Conservation (phyloP, 1,140 invertebrate species). For the Pemphigus obesinymphae region DNA sequence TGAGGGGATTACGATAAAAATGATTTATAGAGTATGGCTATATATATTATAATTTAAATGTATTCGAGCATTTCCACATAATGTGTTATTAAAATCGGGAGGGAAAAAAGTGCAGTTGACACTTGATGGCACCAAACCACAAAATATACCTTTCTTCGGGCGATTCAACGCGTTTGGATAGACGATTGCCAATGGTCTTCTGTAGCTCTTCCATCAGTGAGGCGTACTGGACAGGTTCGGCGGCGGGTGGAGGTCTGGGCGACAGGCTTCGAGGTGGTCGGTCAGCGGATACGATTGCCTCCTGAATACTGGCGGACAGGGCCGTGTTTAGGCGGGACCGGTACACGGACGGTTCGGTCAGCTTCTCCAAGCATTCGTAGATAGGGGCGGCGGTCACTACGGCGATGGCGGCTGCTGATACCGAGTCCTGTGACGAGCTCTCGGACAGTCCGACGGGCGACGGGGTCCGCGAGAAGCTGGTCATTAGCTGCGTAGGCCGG, state of each 20-base stretch:
- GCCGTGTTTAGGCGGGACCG: slow-evolving; percentile 51
- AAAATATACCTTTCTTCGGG: slow-evolving; percentile 9
- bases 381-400: slow-evolving; percentile 48
- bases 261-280: slow-evolving; percentile 47
- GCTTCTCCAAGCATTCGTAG: slow-evolving; percentile 53
- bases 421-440: slow-evolving; percentile 50
- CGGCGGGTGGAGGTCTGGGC: slow-evolving; percentile 48
- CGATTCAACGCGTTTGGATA: slow-evolving; percentile 33
- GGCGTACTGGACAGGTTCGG: slow-evolving; percentile 51
- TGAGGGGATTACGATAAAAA: no score
- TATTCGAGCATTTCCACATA: no score
- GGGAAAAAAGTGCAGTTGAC: no score
- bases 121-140: no score
- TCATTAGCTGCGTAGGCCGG: slow-evolving; percentile 50
- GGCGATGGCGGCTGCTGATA: slow-evolving; percentile 38
- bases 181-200: slow-evolving; percentile 44
- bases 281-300: slow-evolving; percentile 9
- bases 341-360: slow-evolving; percentile 51
- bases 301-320: slow-evolving; percentile 39
- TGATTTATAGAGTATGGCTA: no score
- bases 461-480: slow-evolving; percentile 52
- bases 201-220: slow-evolving; percentile 54
- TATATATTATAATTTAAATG: no score
- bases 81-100: no score
- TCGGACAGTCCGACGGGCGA: slow-evolving; percentile 52